phyloP scores from a whole-genome alignment of 2,888 invertebrate species.

The Acrobeloides nanus region DNA sequence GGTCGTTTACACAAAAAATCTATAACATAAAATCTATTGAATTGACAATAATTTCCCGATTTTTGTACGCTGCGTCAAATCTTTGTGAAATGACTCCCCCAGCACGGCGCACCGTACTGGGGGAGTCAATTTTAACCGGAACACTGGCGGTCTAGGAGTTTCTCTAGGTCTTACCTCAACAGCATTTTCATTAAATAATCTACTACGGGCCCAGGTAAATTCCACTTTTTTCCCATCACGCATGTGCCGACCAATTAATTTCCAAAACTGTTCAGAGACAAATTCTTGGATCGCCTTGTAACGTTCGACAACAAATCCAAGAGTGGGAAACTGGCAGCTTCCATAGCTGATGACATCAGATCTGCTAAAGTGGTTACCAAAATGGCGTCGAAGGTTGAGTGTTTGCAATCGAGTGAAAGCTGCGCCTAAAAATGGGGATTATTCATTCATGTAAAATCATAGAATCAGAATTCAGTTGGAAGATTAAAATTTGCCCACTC shows the following conservation, averaged over 20 bases:
- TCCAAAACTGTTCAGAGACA: constrained; percentile 89
- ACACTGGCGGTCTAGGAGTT: no score
- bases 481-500: neutral
- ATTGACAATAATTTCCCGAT: no score
- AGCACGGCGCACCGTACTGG: no score
- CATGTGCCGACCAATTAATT: constrained; percentile 61
- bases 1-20: no score
- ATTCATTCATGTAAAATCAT: neutral
- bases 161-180: constrained; percentile 69
- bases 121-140: no score
- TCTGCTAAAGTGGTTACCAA: constrained; percentile 18
- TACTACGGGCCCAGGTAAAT: constrained; percentile 41
- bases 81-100: no score
- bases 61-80: no score
- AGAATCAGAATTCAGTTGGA: neutral
- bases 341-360: constrained; percentile 76
- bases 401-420: constrained; percentile 97
- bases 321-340: constrained; percentile 95
- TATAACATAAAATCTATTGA: no score
- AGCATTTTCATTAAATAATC: constrained; percentile 74
- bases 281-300: constrained; percentile 60
- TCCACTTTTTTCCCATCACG: constrained; percentile 24
- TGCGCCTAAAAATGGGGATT: constrained; percentile 60
- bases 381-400: constrained; percentile 65
- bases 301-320: constrained; percentile 99